Evolutionary conservation across 2,797 vertebrate genomes (phyloP).

Genomic region (Hyperoplus immaculatus): DNA sequence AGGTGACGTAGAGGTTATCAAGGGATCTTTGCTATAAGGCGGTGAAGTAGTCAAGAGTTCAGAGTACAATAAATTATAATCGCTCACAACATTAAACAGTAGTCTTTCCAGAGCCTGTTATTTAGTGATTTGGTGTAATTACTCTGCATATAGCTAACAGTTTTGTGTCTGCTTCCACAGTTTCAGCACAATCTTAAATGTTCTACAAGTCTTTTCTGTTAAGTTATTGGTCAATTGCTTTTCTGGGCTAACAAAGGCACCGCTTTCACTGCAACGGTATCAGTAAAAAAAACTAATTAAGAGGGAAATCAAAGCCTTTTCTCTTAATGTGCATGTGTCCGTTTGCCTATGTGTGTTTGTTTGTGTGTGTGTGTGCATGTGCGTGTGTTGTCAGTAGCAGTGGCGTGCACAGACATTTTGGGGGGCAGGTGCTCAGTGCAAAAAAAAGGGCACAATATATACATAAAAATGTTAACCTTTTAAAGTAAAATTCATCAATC

Average conservation of each 20-base stretch:
- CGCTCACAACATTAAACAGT: conserved; percentile 26
- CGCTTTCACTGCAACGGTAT: conserved; percentile 32
- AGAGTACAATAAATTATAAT: conserved; percentile 15
- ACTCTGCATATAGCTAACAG: conserved; percentile 33
- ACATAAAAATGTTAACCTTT: too few species aligned
- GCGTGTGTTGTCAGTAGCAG: conserved; percentile 42
- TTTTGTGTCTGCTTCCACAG: conserved; percentile 40
- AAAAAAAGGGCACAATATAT: too few species aligned
- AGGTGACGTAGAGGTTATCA: conserved; percentile 33
- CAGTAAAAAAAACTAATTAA: conserved; percentile 57
- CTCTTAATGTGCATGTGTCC: conserved; percentile 10
- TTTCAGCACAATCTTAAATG: conserved; percentile 59
- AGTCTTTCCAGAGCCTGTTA: conserved; percentile 29
- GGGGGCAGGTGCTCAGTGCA: too few species aligned
- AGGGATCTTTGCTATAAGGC: conserved; percentile 1
- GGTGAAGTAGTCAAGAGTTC: conserved; percentile 16
- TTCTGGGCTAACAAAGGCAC: conserved; percentile 56
- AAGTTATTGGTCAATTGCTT: conserved; percentile 52
- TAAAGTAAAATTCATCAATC: too few species aligned
- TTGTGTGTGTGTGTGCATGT: neutral
- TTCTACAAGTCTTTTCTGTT: conserved; percentile 37
- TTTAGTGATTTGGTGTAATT: conserved; percentile 50
- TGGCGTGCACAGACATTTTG: too few species aligned
- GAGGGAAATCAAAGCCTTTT: conserved; percentile 47
- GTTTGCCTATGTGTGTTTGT: too few species aligned